phyloP scores from a whole-genome alignment of 2,113 vertebrate genomes.

The Diadophis punctatus region DNA sequence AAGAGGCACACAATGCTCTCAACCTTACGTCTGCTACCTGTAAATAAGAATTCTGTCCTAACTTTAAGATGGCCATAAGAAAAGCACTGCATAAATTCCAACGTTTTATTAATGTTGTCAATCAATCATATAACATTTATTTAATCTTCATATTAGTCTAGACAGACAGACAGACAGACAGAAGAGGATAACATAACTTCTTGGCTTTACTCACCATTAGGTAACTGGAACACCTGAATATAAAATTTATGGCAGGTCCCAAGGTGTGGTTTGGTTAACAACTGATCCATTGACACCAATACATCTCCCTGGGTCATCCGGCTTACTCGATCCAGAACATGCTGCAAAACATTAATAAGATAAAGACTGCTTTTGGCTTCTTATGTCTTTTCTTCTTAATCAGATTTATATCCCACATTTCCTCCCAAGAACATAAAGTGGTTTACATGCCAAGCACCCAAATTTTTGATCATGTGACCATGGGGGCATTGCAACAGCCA shows the following conservation, averaged over 20 bases:
- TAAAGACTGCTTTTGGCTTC: not conserved
- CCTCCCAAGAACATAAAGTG: not conserved
- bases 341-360: conserved; percentile 66
- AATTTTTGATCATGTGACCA: not conserved
- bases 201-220: conserved; percentile 79
- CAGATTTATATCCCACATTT: not conserved
- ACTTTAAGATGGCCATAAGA: not conserved
- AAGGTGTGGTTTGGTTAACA: conserved; percentile 93
- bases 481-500: not conserved
- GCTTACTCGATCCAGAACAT: conserved; percentile 94
- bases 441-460: not conserved
- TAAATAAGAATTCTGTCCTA: not conserved
- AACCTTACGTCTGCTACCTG: not conserved
- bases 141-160: not conserved
- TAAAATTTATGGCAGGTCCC: conserved; percentile 98
- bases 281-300: conserved; percentile 97
- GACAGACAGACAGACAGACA: not conserved
- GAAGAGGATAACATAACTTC: not conserved
- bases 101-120: not conserved
- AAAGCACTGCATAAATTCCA: not conserved
- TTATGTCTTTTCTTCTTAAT: not conserved
- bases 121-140: not conserved
- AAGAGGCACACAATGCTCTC: not conserved
- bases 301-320: conserved; percentile 96
- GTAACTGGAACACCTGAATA: conserved; percentile 89